These are phyloP conservation scores for Hirtodrosophila alboralis DNA, from an alignment of 2,888 invertebrate genomes.

Conservation along the genomic window DNA sequence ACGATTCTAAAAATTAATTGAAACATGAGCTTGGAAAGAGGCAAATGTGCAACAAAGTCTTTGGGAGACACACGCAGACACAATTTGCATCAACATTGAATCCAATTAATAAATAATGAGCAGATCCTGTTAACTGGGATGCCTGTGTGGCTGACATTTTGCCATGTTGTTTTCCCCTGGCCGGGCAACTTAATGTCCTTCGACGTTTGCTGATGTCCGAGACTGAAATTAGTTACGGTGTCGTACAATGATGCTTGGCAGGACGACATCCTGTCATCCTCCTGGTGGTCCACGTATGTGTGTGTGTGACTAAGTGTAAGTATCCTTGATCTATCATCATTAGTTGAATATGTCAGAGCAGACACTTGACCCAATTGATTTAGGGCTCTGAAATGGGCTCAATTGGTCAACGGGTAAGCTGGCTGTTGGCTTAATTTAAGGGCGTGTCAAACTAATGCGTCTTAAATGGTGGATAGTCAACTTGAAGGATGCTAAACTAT, in stretches of 20 bases:
- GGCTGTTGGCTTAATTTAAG: not conserved
- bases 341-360: conserved; percentile 69
- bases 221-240: conserved; percentile 73
- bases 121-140: conserved; percentile 19
- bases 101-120: conserved; percentile 72
- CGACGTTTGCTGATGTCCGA: conserved; percentile 30
- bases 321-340: conserved; percentile 74
- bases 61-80: not conserved
- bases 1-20: conserved; percentile 25
- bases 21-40: conserved; percentile 5
- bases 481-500: not conserved
- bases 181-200: conserved; percentile 50
- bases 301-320: conserved; percentile 55
- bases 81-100: conserved; percentile 50
- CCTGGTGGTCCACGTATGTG: conserved; percentile 3
- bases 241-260: conserved; percentile 62
- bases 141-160: conserved; percentile 44
- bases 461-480: not conserved
- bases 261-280: conserved; percentile 36
- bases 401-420: conserved; percentile 36
- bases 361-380: conserved; percentile 76
- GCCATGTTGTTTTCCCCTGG: conserved; percentile 22
- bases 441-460: conserved; percentile 20
- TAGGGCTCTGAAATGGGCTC: conserved; percentile 49
- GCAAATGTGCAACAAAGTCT: conserved; percentile 18